These are phyloP conservation scores for Seira sanloemensis DNA, from an alignment of 2,888 invertebrate species.

Conservation along the genomic window DNA sequence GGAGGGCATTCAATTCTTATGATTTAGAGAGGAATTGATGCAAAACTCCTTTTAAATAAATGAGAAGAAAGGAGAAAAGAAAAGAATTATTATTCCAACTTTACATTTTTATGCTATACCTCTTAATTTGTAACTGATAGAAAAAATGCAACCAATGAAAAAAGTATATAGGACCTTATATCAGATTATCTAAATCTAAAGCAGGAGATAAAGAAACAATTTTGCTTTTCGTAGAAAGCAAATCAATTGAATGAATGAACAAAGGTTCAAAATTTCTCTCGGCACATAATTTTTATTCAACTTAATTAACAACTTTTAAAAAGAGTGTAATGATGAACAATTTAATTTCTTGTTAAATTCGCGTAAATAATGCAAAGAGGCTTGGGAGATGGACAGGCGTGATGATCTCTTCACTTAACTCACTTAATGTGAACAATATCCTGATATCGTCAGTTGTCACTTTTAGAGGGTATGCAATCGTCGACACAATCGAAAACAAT, in stretches of 20 bases:
- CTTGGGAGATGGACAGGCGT: neutral
- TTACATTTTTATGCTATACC: neutral
- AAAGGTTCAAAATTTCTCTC: neutral
- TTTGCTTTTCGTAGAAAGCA: neutral
- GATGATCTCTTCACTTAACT: slow-evolving; percentile 11
- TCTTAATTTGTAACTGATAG: neutral
- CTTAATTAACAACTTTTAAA: slow-evolving; percentile 38
- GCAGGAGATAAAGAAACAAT: neutral
- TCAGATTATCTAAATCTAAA: too few relatives aligned
- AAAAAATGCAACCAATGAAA: too few relatives aligned
- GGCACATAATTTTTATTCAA: slow-evolving; percentile 12
- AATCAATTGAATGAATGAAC: slow-evolving; percentile 9
- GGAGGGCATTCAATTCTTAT: neutral
- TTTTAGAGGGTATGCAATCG: too few relatives aligned
- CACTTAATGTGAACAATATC: neutral
- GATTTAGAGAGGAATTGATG: neutral
- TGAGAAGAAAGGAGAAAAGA: slow-evolving; percentile 27
- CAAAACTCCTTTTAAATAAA: neutral
- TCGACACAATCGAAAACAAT: neutral
- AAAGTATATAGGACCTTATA: too few relatives aligned
- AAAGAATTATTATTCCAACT: neutral
- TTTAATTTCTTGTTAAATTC: slow-evolving; percentile 58
- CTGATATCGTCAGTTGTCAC: slow-evolving; percentile 10
- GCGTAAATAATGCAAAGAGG: slow-evolving; percentile 18
- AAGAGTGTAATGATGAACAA: slow-evolving; percentile 38